These are phyloP conservation scores for Pogonocichla stellata DNA, from an alignment of 2,113 vertebrate genomes.

Conservation along the genomic window DNA sequence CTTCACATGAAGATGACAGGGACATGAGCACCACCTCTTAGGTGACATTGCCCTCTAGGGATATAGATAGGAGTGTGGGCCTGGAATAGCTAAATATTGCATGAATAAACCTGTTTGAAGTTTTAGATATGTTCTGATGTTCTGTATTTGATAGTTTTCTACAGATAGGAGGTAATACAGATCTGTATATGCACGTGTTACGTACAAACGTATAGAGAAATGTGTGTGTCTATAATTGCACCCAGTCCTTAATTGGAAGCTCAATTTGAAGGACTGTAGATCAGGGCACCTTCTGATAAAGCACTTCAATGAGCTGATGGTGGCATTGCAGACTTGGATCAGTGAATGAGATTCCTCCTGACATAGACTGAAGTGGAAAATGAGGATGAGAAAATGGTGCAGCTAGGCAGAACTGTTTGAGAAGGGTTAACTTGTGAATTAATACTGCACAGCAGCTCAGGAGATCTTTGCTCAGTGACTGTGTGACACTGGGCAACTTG, in stretches of 20 bases:
- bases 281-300: background rate
- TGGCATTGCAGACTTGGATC: background rate
- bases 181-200: background rate
- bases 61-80: background rate
- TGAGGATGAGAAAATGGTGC: background rate
- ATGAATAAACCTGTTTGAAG: background rate
- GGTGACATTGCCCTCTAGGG: slow-evolving; percentile 16
- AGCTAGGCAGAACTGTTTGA: background rate
- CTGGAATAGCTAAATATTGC: background rate
- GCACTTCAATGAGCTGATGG: background rate
- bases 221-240: background rate
- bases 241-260: background rate
- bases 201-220: background rate
- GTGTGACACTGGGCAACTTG: background rate
- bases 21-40: background rate
- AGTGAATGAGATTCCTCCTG: background rate
- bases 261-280: background rate
- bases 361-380: background rate
- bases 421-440: background rate
- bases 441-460: background rate
- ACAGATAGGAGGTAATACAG: background rate
- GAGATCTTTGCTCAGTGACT: background rate
- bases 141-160: background rate
- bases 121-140: background rate
- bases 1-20: background rate